These are phyloP conservation scores for Onychostruthus taczanowskii DNA, from an alignment of 2,113 vertebrate species.

Conservation along the genomic window DNA sequence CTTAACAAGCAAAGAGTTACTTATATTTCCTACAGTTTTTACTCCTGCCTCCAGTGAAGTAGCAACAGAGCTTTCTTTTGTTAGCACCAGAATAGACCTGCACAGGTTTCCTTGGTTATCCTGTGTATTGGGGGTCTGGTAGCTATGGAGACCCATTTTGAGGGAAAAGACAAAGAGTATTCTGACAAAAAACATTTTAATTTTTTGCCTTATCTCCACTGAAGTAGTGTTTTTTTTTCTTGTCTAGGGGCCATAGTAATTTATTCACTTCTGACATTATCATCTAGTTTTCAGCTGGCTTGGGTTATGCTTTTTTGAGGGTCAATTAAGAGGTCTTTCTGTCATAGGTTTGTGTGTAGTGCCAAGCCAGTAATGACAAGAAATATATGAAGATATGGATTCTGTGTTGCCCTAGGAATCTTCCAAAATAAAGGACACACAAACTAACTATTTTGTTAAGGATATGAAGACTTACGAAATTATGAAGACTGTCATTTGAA, in stretches of 20 bases:
- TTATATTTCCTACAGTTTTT: background rate
- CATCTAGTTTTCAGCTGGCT: background rate
- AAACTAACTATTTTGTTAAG: background rate
- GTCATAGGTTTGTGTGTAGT: background rate
- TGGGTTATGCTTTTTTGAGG: background rate
- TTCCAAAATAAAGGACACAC: background rate
- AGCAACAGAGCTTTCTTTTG: background rate
- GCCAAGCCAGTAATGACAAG: background rate
- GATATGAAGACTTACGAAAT: background rate
- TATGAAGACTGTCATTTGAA: background rate
- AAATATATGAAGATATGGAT: background rate
- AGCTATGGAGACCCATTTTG: constrained; percentile 26
- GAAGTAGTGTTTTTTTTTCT: background rate
- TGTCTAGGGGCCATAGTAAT: background rate
- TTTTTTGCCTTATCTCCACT: background rate
- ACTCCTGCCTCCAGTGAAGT: background rate
- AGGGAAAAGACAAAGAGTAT: background rate
- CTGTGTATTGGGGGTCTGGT: background rate
- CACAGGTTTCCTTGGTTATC: constrained; percentile 15
- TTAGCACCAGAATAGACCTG: background rate
- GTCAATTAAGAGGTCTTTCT: background rate
- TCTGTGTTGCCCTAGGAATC: background rate
- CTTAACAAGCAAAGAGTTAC: background rate
- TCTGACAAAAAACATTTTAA: background rate
- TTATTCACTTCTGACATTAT: background rate